Evolutionary conservation across 2,113 vertebrate genomes (phyloP), one percentile per base, ranked within the genome.

Genomic region (Phyllopteryx taeniolatus): DNA sequence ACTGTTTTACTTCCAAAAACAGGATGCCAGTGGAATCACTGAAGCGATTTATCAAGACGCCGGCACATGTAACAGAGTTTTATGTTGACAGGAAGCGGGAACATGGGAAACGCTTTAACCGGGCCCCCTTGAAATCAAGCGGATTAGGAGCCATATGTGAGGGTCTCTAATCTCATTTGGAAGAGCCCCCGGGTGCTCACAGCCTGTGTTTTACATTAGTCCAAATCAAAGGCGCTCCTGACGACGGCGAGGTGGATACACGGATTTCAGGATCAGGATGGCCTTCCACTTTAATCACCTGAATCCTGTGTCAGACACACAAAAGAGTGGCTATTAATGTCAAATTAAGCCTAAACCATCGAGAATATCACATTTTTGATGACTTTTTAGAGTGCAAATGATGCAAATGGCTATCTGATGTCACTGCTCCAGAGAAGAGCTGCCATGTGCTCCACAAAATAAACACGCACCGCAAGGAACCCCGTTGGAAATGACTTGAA

Each of bases 181-280:
- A 47, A 46, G 63, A 27, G 64, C 64, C 64, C 64, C 44, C 12
- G 64, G 64, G 64, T 66, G n/a, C 64, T 66, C 2, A 22, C 64
- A 31, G 44, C 43, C 13, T 66, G 64, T 66, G 64, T 66, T 66
- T 66, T 66, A 66, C 64, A 66, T 66, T 66, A 66, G 64, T 47
- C 64, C 59, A 43, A 66, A 66, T 66, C 64, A 66, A 65, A 22
- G 63, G 39, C 42, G 42, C 20, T 44, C n/a, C 63, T 8, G n/a
- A 65, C 22, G 42, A 65, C 14, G 3, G 44, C 5, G 64, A 47
- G 44, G 44, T 66, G 44, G 64, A n/a, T 47, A 31, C 64, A 10
- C 22, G 44, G 63, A 44, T 47, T 27, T 27, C 5, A 17, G 44
- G 64, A 46, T 27, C 22, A 9, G 64, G n/a, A 27, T n/a, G 14